Evolutionary conservation across 1,140 invertebrate genomes (phyloP), one percentile per base, ranked within the genome.

Genomic region (Idris sp.): DNA sequence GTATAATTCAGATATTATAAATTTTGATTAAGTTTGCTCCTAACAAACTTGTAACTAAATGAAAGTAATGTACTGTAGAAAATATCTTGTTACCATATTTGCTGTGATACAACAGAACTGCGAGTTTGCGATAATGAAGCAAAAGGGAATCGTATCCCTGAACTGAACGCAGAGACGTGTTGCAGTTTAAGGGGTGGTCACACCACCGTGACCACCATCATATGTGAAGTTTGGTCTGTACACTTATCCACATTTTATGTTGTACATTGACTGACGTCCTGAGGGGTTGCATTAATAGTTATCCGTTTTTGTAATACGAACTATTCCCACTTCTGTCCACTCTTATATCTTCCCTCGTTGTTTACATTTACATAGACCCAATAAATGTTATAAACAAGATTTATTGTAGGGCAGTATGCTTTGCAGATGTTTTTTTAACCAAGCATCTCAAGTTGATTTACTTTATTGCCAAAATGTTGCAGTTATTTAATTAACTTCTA

Each of bases 121-220:
- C n/a, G 40, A 46, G 35, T 51, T 46, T 33, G 48, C 46, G 49
- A 76, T 72, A 72, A 74, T 72, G 67, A 51, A 41, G 30, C 35
- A 43, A 46, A 61, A 38, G 69, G 64, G 54, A 74, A 48, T 36
- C 15, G 44, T 56, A 44, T 65, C 25, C 33, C 46, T 25, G 22
- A 22, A 9, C 28, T 33, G n/a, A n/a, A n/a, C n/a, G 15, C 26
- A 15, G 36, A 58, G 59, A 73, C 35, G 62, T 43, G 56, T 53
- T 44, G 26, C 49, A 56, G 31, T 65, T 44, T 69, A 72, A 64
- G 75, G n/a, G 71, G 75, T 77, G 71, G 38, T 64, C 64, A n/a
- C n/a, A 74, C 71, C 75, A 71, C 64, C 71, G 75, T 77, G 71
- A 77, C 75, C 75, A 74, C 36, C 51, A 69, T 74, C 75, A 74